Conservation (phyloP, 2,888 invertebrate species). For the Nomada ferruginata region DNA sequence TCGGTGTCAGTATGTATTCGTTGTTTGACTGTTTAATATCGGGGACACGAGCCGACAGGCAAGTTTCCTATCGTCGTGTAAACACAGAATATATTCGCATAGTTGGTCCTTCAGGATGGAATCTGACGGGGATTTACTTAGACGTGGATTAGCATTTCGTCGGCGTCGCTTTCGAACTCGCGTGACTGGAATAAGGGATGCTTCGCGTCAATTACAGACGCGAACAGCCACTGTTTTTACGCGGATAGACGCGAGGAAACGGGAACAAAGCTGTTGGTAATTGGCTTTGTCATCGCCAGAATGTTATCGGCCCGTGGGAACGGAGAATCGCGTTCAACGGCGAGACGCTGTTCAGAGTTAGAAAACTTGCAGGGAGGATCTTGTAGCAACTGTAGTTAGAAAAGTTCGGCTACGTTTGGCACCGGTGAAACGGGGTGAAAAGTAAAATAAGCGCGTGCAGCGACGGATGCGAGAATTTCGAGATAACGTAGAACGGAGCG, state of each 20-base stretch:
- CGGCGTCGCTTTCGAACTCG: constrained; percentile 31
- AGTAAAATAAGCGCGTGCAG: neutral
- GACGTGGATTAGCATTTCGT: constrained; percentile 49
- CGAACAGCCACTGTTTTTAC: constrained; percentile 46
- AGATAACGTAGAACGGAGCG: too few relatives aligned
- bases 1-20: neutral
- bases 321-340: neutral
- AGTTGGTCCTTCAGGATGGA: constrained; percentile 2
- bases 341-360: neutral
- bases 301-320: constrained; percentile 1
- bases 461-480: too few relatives aligned
- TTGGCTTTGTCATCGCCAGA: constrained; percentile 48
- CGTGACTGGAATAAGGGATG: constrained; percentile 51
- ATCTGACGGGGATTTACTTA: constrained; percentile 33
- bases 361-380: neutral
- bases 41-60: neutral
- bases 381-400: neutral
- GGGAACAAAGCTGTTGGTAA: constrained; percentile 41
- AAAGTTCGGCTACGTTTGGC: neutral
- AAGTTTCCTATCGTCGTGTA: constrained; percentile 15
- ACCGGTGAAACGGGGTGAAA: neutral
- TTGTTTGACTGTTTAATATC: constrained; percentile 5
- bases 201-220: constrained; percentile 52
- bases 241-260: constrained; percentile 41
- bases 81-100: constrained; percentile 2